phyloP scores from a whole-genome alignment of 2,888 invertebrate genomes.

The Phalera bucephala region DNA sequence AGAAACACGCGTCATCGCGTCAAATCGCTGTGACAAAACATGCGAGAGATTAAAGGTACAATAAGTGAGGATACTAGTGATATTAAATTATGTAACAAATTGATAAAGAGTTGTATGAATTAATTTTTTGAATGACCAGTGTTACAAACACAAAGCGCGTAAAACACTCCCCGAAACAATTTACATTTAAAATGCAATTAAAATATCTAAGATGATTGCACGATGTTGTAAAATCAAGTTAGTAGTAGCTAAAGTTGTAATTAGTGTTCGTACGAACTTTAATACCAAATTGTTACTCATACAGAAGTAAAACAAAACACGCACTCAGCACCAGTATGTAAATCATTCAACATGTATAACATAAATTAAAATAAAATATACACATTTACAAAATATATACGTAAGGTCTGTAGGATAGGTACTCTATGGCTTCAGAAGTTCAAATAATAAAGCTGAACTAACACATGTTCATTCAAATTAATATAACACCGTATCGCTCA shows the following conservation, averaged over 20 bases:
- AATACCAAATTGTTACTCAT: slow-evolving; percentile 18
- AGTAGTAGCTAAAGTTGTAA: slow-evolving; percentile 10
- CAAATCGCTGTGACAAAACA: no score
- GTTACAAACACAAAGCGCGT: slow-evolving; percentile 20
- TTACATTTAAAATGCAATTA: slow-evolving; percentile 17
- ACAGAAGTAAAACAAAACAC: slow-evolving; percentile 51
- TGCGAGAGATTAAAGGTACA: no score
- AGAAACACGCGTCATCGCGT: no score
- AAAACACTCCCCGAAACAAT: slow-evolving; percentile 15
- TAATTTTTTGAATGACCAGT: no score
- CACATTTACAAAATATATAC: slow-evolving; percentile 66
- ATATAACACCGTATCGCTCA: background rate
- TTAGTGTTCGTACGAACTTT: slow-evolving; percentile 20
- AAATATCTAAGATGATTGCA: slow-evolving; percentile 11
- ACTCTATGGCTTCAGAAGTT: background rate
- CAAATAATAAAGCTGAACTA: background rate
- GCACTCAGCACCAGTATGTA: slow-evolving; percentile 64
- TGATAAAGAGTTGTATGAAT: no score
- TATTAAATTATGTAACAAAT: no score
- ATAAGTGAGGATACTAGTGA: no score
- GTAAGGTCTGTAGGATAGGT: slow-evolving; percentile 19
- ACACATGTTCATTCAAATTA: slow-evolving; percentile 12
- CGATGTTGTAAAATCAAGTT: slow-evolving; percentile 6
- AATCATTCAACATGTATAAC: slow-evolving; percentile 58
- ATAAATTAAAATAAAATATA: slow-evolving; percentile 69